Percentiles rank a stretch among this genome's conserved stretches.
Conservation (phyloP, 2,888 invertebrate species). For the Dione vanillae region DNA sequence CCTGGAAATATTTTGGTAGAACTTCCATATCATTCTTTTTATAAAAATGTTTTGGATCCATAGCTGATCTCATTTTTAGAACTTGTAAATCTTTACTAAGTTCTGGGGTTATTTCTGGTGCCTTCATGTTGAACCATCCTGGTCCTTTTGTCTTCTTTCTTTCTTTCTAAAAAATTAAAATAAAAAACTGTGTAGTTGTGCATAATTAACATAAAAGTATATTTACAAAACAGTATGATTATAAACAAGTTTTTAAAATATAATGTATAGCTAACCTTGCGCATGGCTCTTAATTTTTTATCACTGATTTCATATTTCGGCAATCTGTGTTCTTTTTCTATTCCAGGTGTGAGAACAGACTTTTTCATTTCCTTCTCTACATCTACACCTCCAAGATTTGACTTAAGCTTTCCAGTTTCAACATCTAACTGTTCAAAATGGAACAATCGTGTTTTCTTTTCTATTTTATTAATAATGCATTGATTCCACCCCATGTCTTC, state of each 20-base stretch:
- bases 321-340: slow-evolving; percentile 86
- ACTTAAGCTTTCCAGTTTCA: slow-evolving; percentile 73
- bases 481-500: slow-evolving; percentile 74
- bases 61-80: slow-evolving; percentile 94
- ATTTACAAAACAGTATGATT: not conserved
- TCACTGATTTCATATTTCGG: slow-evolving; percentile 85
- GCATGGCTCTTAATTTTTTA: slow-evolving; percentile 81
- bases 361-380: slow-evolving; percentile 85
- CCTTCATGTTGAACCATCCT: slow-evolving; percentile 95
- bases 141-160: slow-evolving; percentile 92
- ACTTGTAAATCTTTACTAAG: slow-evolving; percentile 93
- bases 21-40: slow-evolving; percentile 95
- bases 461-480: slow-evolving; percentile 62
- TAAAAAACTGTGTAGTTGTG: not conserved
- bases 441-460: slow-evolving; percentile 60
- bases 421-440: slow-evolving; percentile 70
- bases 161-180: slow-evolving; percentile 80
- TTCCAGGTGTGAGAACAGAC: slow-evolving; percentile 85
- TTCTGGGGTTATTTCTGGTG: slow-evolving; percentile 95
- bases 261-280: slow-evolving; percentile 74
- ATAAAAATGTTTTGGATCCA: slow-evolving; percentile 97
- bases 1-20: slow-evolving; percentile 97
- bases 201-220: not conserved
- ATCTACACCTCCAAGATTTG: slow-evolving; percentile 72
- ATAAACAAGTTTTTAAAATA: not conserved